Evolutionary conservation across 64 coral and sea anemone species (phyloP), one percentile per base, ranked within the genome.

Genomic region (Trachythela sp.): DNA sequence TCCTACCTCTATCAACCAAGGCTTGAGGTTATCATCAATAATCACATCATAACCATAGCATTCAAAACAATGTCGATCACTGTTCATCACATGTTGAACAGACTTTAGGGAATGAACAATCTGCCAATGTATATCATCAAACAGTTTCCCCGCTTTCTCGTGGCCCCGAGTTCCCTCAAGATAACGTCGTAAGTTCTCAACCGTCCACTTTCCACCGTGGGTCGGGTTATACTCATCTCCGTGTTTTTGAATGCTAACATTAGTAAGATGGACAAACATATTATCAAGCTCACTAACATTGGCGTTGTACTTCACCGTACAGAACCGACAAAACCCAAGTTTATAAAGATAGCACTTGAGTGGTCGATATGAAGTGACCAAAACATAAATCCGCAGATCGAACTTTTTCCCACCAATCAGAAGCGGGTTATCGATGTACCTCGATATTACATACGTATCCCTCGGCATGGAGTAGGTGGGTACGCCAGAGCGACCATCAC

Each of bases 31-130:
- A 40, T 99, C 96, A 85, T 99, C 96, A 76, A 99, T 89, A 35
- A 99, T 99, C 14, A 99, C 94, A 84, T 99, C 96, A 89, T 99
- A 99, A 88, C 96, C 96, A 85, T 99, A 99, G 40, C 96, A 99
- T 91, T 99, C 96, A 89, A 99, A 99, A 89, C 96, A 99, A 64
- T 99, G 96, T 36, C 96, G 88, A 58, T 99, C 96, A 88, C 94
- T 99, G 18, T 89, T 89, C 88, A 99, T 99, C 4, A 99, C 93
- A 91, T 94, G 92, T 93, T 99, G 85, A 1, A 98, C 95, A 77
- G 95, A 93, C 77, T 94, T 94, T 29, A 98, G 89, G 17, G 95
- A 98, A 83, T 98, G 95, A 50, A 98, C 95, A 84, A 98, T 93
- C 30, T 89, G 88, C 95, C 95, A 98, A 85, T 98, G 94, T 4